A percentile compares a stretch with the other conserved stretches of the same genome.
Evolutionary conservation across 2,797 vertebrate species (phyloP).

Genomic region (Tauraco hartlaubi): DNA sequence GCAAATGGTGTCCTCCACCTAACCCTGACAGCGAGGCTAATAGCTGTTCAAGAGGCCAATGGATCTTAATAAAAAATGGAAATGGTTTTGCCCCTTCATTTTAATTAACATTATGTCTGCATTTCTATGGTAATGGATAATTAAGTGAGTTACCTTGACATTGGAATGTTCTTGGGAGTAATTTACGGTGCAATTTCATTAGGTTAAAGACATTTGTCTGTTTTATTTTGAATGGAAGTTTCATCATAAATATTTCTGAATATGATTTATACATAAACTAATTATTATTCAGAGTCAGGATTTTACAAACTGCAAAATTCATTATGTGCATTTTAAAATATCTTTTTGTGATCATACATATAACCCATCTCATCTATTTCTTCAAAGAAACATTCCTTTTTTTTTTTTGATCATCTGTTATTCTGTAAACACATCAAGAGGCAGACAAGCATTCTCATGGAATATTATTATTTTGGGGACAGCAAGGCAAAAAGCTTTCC

Average conservation of each 20-base stretch:
- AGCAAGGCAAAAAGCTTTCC: background rate
- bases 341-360: background rate
- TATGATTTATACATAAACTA: slow-evolving; percentile 55
- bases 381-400: background rate
- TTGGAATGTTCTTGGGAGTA: slow-evolving; percentile 85
- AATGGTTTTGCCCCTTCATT: slow-evolving; percentile 84
- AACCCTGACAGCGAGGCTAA: slow-evolving; percentile 74
- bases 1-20: slow-evolving; percentile 69
- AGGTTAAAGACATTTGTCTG: slow-evolving; percentile 69
- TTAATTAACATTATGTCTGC: slow-evolving; percentile 86
- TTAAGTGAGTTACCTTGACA: slow-evolving; percentile 86
- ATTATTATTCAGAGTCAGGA: slow-evolving; percentile 32
- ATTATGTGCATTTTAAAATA: background rate
- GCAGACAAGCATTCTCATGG: background rate
- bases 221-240: slow-evolving; percentile 76
- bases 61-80: slow-evolving; percentile 85
- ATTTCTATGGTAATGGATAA: slow-evolving; percentile 85
- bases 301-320: slow-evolving; percentile 5
- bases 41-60: slow-evolving; percentile 72
- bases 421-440: background rate
- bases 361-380: background rate
- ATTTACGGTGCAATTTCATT: slow-evolving; percentile 80
- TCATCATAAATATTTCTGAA: slow-evolving; percentile 76
- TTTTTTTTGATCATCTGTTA: background rate
- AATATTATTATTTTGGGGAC: background rate